A percentile compares a stretch with the other conserved stretches of the same genome.
These are phyloP conservation scores for Botia almorhae DNA, from an alignment of 2,797 vertebrate genomes.

Conservation along the genomic window DNA sequence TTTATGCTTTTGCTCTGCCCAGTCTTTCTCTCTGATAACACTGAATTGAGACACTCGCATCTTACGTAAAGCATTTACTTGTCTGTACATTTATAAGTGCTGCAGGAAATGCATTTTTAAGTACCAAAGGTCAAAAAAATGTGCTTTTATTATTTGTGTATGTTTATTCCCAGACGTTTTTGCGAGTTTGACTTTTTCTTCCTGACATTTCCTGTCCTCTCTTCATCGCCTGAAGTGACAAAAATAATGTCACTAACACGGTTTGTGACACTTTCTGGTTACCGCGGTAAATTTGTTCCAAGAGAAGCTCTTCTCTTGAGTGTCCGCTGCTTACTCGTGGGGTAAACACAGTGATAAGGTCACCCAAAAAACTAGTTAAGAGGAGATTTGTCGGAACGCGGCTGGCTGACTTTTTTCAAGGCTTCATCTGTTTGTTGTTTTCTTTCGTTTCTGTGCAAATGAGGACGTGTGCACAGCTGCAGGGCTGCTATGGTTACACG, in stretches of 20 bases:
- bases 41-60: background rate
- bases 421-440: conserved; percentile 53
- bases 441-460: conserved; percentile 60
- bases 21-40: background rate
- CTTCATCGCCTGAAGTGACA: background rate
- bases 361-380: conserved; percentile 15
- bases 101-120: background rate
- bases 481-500: conserved; percentile 56
- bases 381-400: conserved; percentile 16
- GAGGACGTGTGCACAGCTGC: conserved; percentile 49
- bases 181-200: too few relatives aligned
- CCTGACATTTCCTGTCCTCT: background rate
- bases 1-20: background rate
- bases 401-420: conserved; percentile 20
- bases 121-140: background rate
- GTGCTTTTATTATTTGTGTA: fast-evolving
- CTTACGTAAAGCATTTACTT: background rate
- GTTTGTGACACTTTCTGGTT: background rate
- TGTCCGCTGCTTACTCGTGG: background rate
- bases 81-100: background rate
- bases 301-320: conserved; percentile 8
- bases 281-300: background rate
- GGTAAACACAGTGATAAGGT: conserved; percentile 27
- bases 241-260: background rate
- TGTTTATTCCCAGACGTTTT: background rate